These are phyloP conservation scores for Bimastos eiseni DNA, from an alignment of 2,888 invertebrate genomes.

Conservation along the genomic window DNA sequence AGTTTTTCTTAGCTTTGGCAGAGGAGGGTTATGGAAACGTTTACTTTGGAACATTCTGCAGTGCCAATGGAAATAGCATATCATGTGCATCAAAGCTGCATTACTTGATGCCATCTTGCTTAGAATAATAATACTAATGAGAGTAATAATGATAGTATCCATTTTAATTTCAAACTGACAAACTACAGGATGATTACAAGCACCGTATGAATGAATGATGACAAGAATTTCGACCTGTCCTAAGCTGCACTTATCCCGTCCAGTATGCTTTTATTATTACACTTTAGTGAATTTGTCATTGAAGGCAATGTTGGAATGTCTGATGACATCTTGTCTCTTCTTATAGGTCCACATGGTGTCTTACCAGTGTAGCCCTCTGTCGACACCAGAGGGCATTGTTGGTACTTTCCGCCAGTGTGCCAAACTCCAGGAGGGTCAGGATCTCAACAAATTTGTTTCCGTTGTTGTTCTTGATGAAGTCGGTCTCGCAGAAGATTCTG, in stretches of 20 bases:
- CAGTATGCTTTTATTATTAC: not conserved
- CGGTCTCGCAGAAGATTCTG: conserved; percentile 58
- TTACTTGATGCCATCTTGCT: too few species aligned
- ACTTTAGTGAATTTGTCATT: not conserved
- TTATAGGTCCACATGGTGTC: conserved; percentile 56
- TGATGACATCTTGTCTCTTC: not conserved
- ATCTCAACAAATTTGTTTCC: conserved; percentile 52
- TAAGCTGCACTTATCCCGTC: not conserved
- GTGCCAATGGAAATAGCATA: too few species aligned
- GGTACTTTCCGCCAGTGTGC: conserved; percentile 56
- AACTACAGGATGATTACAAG: too few species aligned
- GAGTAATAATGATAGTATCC: too few species aligned
- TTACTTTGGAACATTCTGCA: too few species aligned
- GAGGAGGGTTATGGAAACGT: too few species aligned
- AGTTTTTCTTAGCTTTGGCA: too few species aligned
- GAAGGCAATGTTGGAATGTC: not conserved
- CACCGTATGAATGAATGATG: too few species aligned
- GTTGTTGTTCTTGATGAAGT: conserved; percentile 60
- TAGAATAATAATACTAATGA: too few species aligned
- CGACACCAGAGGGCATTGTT: conserved; percentile 56
- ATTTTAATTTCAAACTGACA: too few species aligned
- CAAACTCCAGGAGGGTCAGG: conserved; percentile 54
- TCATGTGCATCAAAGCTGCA: too few species aligned
- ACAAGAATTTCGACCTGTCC: not conserved
- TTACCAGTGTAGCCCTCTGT: conserved; percentile 58